A percentile compares a stretch with the other conserved stretches of the same genome.
phyloP scores from a whole-genome alignment of 2,113 vertebrate genomes.

The Pachyramphus minor region DNA sequence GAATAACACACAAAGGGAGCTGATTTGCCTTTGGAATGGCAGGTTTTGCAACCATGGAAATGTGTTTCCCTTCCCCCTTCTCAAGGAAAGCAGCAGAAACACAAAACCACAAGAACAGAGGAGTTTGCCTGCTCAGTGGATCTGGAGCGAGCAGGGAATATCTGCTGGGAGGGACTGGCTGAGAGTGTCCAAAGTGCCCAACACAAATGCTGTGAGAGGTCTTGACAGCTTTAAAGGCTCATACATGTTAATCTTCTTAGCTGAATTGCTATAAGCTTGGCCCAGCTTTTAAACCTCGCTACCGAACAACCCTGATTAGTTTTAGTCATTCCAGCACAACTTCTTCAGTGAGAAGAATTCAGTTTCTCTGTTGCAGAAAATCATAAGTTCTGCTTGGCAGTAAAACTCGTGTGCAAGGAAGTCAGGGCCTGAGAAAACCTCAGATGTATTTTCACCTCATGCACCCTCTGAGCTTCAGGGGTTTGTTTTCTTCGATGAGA shows the following conservation, averaged over 20 bases:
- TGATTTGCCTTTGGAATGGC: neutral
- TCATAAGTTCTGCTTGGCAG: fast-evolving
- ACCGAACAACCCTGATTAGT: neutral
- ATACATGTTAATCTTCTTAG: neutral
- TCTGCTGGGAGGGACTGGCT: fast-evolving
- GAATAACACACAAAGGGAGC: neutral
- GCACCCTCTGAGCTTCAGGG: neutral
- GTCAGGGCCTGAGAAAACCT: neutral
- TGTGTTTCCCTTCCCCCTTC: neutral
- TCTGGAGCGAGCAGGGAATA: neutral
- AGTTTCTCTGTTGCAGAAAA: neutral
- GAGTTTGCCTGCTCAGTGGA: neutral
- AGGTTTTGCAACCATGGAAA: neutral
- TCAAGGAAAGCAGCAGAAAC: neutral
- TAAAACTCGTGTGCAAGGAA: neutral
- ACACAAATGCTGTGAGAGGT: neutral
- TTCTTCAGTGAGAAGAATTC: neutral
- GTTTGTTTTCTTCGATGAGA: neutral
- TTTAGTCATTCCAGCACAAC: neutral
- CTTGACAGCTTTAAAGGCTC: neutral
- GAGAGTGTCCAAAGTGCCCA: neutral
- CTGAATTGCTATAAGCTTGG: neutral
- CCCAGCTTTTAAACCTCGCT: neutral
- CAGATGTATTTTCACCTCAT: neutral
- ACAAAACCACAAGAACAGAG: neutral